Evolutionary conservation across 2,888 invertebrate genomes (phyloP).

Genomic region (Acronicta psi): DNA sequence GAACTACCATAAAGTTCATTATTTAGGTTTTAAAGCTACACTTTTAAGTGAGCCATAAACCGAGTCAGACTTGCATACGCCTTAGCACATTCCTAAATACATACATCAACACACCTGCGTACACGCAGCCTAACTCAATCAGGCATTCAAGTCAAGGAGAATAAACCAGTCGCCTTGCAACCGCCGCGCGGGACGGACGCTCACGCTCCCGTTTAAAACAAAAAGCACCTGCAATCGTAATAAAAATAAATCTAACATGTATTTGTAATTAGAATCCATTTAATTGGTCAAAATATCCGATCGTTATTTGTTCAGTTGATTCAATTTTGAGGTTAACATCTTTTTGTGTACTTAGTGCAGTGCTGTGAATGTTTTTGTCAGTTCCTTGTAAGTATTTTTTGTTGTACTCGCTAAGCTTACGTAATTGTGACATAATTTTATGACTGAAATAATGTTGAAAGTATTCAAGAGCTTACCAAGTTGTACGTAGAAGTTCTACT

Average conservation of each 20-base stretch:
- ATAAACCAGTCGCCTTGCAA: conserved; percentile 63
- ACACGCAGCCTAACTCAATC: conserved; percentile 69
- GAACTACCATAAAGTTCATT: conserved; percentile 2
- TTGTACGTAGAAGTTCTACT: conserved; percentile 11
- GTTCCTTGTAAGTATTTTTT: conserved; percentile 45
- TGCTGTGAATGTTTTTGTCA: conserved; percentile 42
- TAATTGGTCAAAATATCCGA: conserved; percentile 22
- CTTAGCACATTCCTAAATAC: conserved; percentile 35
- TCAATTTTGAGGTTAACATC: conserved; percentile 58
- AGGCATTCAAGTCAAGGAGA: conserved; percentile 59
- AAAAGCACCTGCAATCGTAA: conserved; percentile 38
- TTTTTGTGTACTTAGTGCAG: conserved; percentile 40
- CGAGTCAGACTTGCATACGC: conserved; percentile 17
- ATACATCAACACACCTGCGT: conserved; percentile 61
- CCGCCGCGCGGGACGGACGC: conserved; percentile 58
- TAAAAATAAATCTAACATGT: conserved; percentile 41
- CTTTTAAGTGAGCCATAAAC: conserved; percentile 14
- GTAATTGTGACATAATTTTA: conserved; percentile 37
- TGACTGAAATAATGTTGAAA: conserved; percentile 7
- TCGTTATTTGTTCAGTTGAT: conserved; percentile 69
- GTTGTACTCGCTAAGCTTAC: conserved; percentile 43
- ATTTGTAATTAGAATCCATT: conserved; percentile 35
- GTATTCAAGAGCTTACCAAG: conserved; percentile 9
- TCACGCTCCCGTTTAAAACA: conserved; percentile 23
- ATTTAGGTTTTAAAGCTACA: conserved; percentile 19